These are phyloP conservation scores for Dasypolia templi DNA, from an alignment of 2,888 invertebrate species.

Conservation along the genomic window DNA sequence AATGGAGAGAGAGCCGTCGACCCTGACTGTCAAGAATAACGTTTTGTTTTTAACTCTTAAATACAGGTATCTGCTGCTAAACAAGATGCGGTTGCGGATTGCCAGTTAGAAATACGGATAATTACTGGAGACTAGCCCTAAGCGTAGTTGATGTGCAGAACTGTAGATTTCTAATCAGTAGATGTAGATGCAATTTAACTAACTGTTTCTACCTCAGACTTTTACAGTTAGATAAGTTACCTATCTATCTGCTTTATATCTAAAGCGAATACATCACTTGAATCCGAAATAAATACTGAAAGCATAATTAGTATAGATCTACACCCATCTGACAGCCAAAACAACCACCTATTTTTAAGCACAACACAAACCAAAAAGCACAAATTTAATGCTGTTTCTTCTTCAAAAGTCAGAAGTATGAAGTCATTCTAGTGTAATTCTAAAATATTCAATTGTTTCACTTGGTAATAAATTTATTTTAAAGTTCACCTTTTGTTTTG, in stretches of 20 bases:
- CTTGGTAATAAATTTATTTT: slow-evolving; percentile 26
- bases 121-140: background rate
- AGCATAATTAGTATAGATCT: background rate
- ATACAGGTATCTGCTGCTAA: too few species aligned
- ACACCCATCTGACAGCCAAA: background rate
- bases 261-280: too few species aligned
- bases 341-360: background rate
- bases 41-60: background rate
- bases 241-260: too few species aligned
- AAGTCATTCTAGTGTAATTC: background rate
- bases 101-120: background rate
- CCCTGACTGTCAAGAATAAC: slow-evolving; percentile 3
- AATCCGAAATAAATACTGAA: too few species aligned
- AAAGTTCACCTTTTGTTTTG: slow-evolving; percentile 43
- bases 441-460: slow-evolving; percentile 13
- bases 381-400: background rate
- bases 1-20: slow-evolving; percentile 27
- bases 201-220: too few species aligned
- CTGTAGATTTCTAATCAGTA: background rate
- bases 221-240: too few species aligned
- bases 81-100: background rate
- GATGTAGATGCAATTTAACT: background rate
- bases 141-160: background rate
- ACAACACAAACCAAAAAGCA: slow-evolving; percentile 8
- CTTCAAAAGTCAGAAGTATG: background rate